phyloP scores from a whole-genome alignment of 2,888 invertebrate species.

The Ethmia dodecea region DNA sequence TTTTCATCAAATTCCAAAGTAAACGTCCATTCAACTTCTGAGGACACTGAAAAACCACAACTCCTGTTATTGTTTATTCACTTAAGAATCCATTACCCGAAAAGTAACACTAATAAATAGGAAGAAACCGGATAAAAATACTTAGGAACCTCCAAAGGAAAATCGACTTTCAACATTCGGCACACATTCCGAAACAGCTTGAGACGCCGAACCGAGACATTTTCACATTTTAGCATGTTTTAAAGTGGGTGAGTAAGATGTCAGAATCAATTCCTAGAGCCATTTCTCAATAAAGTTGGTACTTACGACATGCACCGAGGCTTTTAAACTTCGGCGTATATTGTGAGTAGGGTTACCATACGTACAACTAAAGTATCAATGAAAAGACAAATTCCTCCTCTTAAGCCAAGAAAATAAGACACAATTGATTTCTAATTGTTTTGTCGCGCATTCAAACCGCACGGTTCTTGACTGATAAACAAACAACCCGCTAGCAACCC shows the following conservation, averaged over 20 bases:
- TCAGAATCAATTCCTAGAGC: constrained; percentile 69
- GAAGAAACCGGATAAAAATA: constrained; percentile 47
- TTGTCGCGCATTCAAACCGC: too few relatives aligned
- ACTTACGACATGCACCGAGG: constrained; percentile 51
- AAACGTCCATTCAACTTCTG: too few relatives aligned
- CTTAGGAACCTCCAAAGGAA: constrained; percentile 20
- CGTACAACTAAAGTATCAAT: too few relatives aligned
- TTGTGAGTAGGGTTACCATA: not conserved
- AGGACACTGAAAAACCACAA: constrained; percentile 3
- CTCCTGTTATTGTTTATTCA: constrained; percentile 61
- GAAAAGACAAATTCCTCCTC: too few relatives aligned
- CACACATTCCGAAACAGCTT: not conserved
- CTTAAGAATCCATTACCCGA: constrained; percentile 73
- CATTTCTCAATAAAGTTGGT: constrained; percentile 71
- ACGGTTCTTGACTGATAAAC: too few relatives aligned
- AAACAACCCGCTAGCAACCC: too few relatives aligned
- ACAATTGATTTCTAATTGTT: too few relatives aligned
- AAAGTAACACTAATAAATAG: constrained; percentile 69
- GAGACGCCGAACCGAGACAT: constrained; percentile 4
- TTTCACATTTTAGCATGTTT: constrained; percentile 44
- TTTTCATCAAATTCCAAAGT: too few relatives aligned
- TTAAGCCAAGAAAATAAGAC: too few relatives aligned
- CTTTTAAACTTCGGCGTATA: constrained; percentile 67
- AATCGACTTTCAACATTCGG: not conserved
- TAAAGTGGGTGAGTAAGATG: constrained; percentile 43